These are phyloP conservation scores for Eulemur macaco DNA, from an alignment of 2,113 vertebrate genomes.

Conservation along the genomic window DNA sequence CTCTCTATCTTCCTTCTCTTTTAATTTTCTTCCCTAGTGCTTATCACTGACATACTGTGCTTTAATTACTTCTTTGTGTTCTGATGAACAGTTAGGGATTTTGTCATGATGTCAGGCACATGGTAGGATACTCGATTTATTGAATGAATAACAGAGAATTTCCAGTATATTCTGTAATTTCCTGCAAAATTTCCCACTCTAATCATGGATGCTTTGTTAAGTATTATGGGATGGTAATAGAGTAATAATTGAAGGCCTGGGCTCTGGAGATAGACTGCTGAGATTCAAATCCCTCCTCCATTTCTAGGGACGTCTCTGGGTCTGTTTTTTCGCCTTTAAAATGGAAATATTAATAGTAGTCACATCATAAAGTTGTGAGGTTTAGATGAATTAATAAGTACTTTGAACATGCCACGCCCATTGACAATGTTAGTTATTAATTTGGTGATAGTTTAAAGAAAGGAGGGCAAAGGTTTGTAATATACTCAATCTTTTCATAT, in stretches of 20 bases:
- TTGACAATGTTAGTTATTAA: neutral
- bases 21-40: neutral
- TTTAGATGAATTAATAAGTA: neutral
- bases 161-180: no score
- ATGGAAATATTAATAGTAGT: neutral
- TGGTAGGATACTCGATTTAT: no score
- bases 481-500: neutral
- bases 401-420: neutral
- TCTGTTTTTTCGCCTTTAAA: conserved; percentile 22
- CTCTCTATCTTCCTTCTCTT: neutral
- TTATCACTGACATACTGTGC: neutral
- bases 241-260: neutral
- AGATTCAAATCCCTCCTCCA: neutral
- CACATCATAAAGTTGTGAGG: neutral
- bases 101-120: neutral
- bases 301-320: neutral
- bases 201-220: neutral
- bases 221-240: neutral
- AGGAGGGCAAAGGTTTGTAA: neutral
- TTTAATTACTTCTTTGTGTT: conserved; percentile 25
- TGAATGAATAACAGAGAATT: no score
- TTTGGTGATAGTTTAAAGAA: conserved; percentile 3
- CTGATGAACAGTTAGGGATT: conserved; percentile 22
- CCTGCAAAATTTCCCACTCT: no score
- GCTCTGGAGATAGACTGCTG: neutral